Conservation (phyloP, 2,113 vertebrate species). For the Glaucidium brasilianum region DNA sequence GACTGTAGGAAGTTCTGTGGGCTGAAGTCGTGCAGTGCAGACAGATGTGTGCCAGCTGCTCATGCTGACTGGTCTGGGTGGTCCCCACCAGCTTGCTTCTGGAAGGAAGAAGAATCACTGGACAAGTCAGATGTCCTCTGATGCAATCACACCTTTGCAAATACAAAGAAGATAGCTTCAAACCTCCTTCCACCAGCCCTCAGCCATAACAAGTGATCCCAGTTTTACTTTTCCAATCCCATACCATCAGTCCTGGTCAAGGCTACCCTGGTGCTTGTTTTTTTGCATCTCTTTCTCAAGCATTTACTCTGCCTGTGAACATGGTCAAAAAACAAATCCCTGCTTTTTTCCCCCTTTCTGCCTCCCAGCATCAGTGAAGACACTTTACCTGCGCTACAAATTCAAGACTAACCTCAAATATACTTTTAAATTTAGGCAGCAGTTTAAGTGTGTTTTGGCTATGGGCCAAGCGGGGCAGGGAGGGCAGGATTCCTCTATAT, state of each 20-base stretch:
- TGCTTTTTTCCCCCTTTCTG: not conserved
- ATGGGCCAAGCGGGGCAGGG: not conserved
- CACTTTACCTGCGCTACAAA: not conserved
- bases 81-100: not conserved
- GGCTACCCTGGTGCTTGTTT: not conserved
- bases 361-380: not conserved
- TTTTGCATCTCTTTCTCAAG: not conserved
- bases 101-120: not conserved
- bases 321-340: not conserved
- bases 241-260: not conserved
- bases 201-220: not conserved
- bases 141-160: not conserved
- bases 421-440: not conserved
- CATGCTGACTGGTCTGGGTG: fast-evolving
- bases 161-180: not conserved
- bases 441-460: not conserved
- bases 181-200: not conserved
- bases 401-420: not conserved
- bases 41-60: not conserved
- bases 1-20: not conserved
- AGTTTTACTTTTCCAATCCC: not conserved
- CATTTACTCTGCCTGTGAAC: not conserved
- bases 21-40: not conserved
- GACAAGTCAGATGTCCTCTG: not conserved
- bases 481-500: not conserved